Percentiles rank a stretch among this genome's conserved stretches.
phyloP scores from a whole-genome alignment of 2,888 invertebrate genomes.

The Troglohyphantes excavatus region DNA sequence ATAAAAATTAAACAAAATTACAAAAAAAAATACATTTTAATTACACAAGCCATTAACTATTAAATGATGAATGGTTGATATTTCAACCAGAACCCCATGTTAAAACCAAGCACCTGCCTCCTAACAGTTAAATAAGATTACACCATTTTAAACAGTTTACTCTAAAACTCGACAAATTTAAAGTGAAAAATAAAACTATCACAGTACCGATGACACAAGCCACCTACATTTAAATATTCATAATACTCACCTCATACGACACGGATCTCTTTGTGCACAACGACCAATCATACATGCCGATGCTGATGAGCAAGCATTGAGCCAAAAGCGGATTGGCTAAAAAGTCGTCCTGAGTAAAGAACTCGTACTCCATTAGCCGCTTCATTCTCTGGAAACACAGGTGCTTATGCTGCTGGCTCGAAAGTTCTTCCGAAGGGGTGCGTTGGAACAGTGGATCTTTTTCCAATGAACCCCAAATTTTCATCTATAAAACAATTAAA shows the following conservation, averaged over 20 bases:
- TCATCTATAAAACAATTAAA: slow-evolving; percentile 84
- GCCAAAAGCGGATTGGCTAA: slow-evolving; percentile 82
- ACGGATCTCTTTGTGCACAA: slow-evolving; percentile 82
- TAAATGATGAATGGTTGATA: too few species aligned
- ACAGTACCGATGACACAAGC: too few species aligned
- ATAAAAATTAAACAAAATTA: too few species aligned
- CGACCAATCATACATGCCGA: slow-evolving; percentile 83
- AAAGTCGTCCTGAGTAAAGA: slow-evolving; percentile 85
- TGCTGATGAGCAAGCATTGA: slow-evolving; percentile 81
- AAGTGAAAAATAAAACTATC: too few species aligned
- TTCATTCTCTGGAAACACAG: slow-evolving; percentile 83
- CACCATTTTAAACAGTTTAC: too few species aligned
- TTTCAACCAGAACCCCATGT: too few species aligned
- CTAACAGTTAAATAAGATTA: neutral
- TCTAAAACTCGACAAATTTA: too few species aligned
- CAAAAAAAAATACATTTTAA: too few species aligned
- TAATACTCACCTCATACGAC: slow-evolving; percentile 67
- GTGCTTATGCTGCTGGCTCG: slow-evolving; percentile 87
- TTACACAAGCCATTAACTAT: too few species aligned
- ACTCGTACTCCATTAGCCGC: slow-evolving; percentile 87
- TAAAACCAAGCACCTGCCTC: too few species aligned
- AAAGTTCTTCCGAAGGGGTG: slow-evolving; percentile 85
- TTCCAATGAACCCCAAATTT: slow-evolving; percentile 90
- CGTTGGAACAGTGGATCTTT: slow-evolving; percentile 90
- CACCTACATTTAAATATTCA: too few species aligned